phyloP scores from a whole-genome alignment of 2,888 invertebrate species.

The Sesamia inferens region DNA sequence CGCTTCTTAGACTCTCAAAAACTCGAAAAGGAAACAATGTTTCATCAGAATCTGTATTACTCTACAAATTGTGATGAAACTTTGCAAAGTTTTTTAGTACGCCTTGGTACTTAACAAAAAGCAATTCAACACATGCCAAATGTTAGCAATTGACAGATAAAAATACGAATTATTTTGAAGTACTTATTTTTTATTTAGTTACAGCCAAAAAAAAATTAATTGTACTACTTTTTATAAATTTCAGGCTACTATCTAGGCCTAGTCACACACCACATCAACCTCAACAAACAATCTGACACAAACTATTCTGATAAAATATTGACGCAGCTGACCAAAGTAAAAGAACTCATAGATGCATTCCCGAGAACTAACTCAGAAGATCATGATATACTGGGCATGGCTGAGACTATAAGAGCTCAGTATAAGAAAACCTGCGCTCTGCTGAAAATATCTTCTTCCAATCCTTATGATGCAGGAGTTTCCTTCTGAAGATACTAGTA shows the following conservation, averaged over 20 bases:
- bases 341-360: constrained; percentile 91
- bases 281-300: constrained; percentile 68
- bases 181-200: background rate
- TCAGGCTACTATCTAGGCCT: constrained; percentile 92
- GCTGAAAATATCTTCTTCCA: constrained; percentile 90
- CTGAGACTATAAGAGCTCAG: constrained; percentile 91
- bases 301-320: constrained; percentile 89
- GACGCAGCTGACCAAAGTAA: constrained; percentile 89
- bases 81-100: background rate
- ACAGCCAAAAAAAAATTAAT: too few species aligned
- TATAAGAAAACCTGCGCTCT: constrained; percentile 93
- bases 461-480: constrained; percentile 90
- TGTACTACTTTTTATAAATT: constrained; percentile 48
- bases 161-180: background rate
- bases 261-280: constrained; percentile 86
- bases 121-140: background rate
- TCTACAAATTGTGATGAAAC: background rate
- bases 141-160: background rate
- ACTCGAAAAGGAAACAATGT: background rate
- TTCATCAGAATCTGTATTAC: background rate
- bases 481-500: constrained; percentile 88
- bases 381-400: constrained; percentile 91
- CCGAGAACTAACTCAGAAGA: constrained; percentile 92
- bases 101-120: background rate
- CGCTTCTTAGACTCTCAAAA: background rate